A percentile compares a stretch with the other conserved stretches of the same genome.
Evolutionary conservation across 2,113 vertebrate genomes (phyloP).

Genomic region (Paradisaea rubra): DNA sequence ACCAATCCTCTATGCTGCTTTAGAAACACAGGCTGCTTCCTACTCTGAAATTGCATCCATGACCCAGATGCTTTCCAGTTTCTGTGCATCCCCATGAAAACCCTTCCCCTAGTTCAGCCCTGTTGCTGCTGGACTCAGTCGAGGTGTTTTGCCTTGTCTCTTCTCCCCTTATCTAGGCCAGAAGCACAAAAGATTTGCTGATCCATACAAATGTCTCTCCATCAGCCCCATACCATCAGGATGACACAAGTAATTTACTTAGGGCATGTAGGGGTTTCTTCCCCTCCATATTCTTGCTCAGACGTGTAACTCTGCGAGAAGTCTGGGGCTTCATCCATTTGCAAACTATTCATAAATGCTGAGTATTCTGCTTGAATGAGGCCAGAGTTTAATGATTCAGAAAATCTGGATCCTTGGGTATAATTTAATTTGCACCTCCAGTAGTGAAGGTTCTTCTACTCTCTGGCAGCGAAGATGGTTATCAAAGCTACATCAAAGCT

Average conservation of each 20-base stretch:
- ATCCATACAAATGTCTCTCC: background rate
- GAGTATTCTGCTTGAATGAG: background rate
- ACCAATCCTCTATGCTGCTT: fast-evolving
- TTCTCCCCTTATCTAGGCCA: background rate
- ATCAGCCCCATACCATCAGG: background rate
- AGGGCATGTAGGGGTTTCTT: background rate
- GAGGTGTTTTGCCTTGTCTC: background rate
- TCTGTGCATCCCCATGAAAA: background rate
- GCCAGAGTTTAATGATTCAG: background rate
- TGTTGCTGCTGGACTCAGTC: background rate
- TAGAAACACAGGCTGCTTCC: background rate
- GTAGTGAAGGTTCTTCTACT: background rate
- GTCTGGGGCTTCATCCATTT: background rate
- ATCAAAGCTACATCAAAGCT: background rate
- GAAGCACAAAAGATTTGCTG: background rate
- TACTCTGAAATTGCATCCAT: background rate
- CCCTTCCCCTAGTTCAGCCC: background rate
- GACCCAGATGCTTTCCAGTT: background rate
- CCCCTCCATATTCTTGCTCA: background rate
- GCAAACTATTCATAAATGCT: background rate
- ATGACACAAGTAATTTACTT: background rate
- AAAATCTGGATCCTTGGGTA: background rate
- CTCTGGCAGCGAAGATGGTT: background rate
- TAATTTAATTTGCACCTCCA: background rate
- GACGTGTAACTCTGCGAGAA: background rate